Evolutionary conservation across 2,113 vertebrate species (phyloP), one percentile per base, ranked within the genome.

Genomic region (Festucalex cinctus): DNA sequence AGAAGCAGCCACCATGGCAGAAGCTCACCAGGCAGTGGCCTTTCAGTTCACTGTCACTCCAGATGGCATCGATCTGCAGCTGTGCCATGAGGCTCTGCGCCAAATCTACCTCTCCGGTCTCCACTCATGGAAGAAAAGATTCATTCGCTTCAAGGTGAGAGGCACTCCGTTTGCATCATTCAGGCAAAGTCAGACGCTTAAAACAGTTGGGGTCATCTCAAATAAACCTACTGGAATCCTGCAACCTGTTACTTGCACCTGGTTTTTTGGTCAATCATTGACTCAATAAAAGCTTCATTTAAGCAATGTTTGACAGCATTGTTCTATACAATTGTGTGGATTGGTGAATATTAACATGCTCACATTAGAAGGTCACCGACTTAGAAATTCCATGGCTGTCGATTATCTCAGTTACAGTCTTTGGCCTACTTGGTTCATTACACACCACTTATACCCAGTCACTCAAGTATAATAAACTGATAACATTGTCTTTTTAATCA

Each of bases 11-110:
- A 91, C 80, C 76, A 98, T 98, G 96, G 96, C 96, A 69, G 96
- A 98, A 92, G 95, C 95, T 14, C 95, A 98, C 76, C 96, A 98
- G 88, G 96, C 96, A 0, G 96, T 98, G 76, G 96, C 95, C 67
- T 98, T 98, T 74, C 96, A 98, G 78, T 98, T 98, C 86, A 98
- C 95, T 0, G 95, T 98, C 84, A 93, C 93, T 13, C 95, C 95
- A 0, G 96, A 98, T 66, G 96, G 96, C 8, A 98, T 98, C 10
- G 95, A 98, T 86, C 86, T 98, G 7, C 94, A 92, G 3, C 91
- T 98, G 86, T 95, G 94, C 86, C 95, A 97, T 9, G 95, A 98
- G 78, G 96, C 95, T 1, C 93, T 98, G 2, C 94, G 90, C 35
- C 95, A 98, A 66, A 93, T 98, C 82, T 98, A 95, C 75, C 92